Evolutionary conservation across 2,888 invertebrate species (phyloP).

Genomic region (Athalia circularis): DNA sequence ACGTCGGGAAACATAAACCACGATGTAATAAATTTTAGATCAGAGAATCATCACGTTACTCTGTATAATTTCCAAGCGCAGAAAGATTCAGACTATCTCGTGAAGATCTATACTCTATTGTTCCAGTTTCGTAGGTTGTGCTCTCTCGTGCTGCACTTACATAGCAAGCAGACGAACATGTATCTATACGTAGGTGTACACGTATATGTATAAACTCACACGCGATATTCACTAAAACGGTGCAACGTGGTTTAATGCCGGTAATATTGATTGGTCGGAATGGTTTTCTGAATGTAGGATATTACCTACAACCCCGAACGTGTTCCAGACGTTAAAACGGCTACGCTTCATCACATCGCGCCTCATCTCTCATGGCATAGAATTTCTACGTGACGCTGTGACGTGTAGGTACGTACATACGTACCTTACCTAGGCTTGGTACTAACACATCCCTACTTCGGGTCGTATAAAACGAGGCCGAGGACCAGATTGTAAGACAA

Average conservation of each 20-base stretch:
- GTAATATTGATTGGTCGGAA: constrained; percentile 40
- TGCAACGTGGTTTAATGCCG: constrained; percentile 28
- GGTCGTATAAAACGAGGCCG: neutral
- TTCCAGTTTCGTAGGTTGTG: constrained; percentile 21
- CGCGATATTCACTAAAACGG: constrained; percentile 16
- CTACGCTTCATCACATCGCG: constrained; percentile 16
- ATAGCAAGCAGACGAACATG: neutral
- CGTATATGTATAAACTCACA: neutral
- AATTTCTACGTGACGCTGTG: constrained; percentile 8
- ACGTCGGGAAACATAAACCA: constrained; percentile 24
- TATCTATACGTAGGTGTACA: neutral
- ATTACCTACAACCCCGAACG: constrained; percentile 27
- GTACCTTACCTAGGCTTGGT: neutral
- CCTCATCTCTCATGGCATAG: constrained; percentile 30
- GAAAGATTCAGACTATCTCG: constrained; percentile 1
- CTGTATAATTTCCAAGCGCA: constrained; percentile 12
- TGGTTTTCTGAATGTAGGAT: constrained; percentile 18
- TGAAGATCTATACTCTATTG: constrained; percentile 7
- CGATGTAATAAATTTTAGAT: constrained; percentile 28
- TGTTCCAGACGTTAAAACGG: constrained; percentile 31
- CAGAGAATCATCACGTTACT: constrained; percentile 33
- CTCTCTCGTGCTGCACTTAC: neutral
- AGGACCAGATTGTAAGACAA: neutral
- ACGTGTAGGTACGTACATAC: neutral
- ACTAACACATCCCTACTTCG: neutral